Evolutionary conservation across 2,888 invertebrate genomes (phyloP).

Genomic region (Platynereis dumerilii): DNA sequence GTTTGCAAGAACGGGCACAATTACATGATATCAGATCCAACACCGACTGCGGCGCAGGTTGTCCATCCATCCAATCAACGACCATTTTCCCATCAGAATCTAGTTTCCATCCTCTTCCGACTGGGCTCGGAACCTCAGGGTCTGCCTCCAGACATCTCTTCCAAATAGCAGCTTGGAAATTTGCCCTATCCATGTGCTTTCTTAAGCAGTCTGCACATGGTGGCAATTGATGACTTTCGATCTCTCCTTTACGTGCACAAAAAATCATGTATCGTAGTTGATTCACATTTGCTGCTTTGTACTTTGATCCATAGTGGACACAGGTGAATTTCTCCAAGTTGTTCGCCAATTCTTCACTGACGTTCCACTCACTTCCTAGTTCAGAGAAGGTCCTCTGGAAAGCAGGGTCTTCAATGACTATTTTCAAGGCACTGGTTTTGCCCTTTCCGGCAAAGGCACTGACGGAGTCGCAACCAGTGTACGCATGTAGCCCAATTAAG

Average conservation of each 20-base stretch:
- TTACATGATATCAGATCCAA: constrained; percentile 23
- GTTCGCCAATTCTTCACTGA: background rate
- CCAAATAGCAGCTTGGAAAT: constrained; percentile 14
- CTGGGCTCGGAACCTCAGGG: constrained; percentile 23
- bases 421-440: constrained; percentile 1
- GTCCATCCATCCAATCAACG: constrained; percentile 25
- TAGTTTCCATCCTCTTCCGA: too few relatives aligned
- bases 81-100: constrained; percentile 22
- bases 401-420: background rate
- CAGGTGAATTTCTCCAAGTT: constrained; percentile 16
- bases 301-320: background rate
- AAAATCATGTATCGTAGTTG: constrained; percentile 2
- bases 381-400: constrained; percentile 2
- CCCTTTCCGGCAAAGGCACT: constrained; percentile 14
- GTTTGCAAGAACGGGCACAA: constrained; percentile 21
- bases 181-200: constrained; percentile 2
- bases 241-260: background rate
- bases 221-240: constrained; percentile 2
- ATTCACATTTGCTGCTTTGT: background rate
- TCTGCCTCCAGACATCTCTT: constrained; percentile 15
- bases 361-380: constrained; percentile 6
- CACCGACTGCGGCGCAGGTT: constrained; percentile 15
- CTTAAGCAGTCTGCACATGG: constrained; percentile 7
- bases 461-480: constrained; percentile 15
- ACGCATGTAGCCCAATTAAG: constrained; percentile 16